Base-by-base conservation (phyloP, 2,888 invertebrate genomes). In the Zygothrica quintamaculata region DNA sequence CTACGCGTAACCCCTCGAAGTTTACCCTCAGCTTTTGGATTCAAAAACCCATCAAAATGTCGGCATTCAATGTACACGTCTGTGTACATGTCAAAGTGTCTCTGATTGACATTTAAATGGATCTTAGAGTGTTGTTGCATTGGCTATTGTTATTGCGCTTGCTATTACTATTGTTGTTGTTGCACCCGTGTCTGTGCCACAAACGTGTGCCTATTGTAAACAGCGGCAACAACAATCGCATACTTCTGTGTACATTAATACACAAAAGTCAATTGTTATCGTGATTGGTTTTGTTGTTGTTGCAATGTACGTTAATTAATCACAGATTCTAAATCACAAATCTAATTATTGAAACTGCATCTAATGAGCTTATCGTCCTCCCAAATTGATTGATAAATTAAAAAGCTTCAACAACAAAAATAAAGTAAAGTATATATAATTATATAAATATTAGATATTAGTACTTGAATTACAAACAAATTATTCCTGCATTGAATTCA, bases 101-200 rank as follows among this genome's bases (percentile, higher is more conserved):
- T 39, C 51, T 51, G 72, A 68, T 69, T 73, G 72, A 73, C 72
- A 68, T 66, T 73, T 68, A 68, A 73, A 64, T 64, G 64, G 47
- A 53, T 67, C 75, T 84, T 71, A 80, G 59, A 72, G 65, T 79
- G 62, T 67, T 42, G 67, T 68, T 72, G 82, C n/a, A n/a, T n/a
- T n/a, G n/a, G n/a, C n/a, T n/a, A n/a, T n/a, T n/a, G n/a, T n/a
- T n/a, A n/a, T n/a, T n/a, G n/a, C n/a, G n/a, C n/a, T n/a, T n/a
- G n/a, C 77, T 79, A 73, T 79, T 79, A 70, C 67, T 79, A 69
- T 12, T 40, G 44, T 70, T 48, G 67, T 70, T 43, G 42, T 51
- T 65, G 59, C 53, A n/a, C 36, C 52, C 57, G 31, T 72, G 66
- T 53, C 8, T 46, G 59, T 47, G 68, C 36, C 68, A 61, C 61